These are phyloP conservation scores for Magallana ariakensis DNA, from an alignment of 1,140 invertebrate species.

Conservation along the genomic window DNA sequence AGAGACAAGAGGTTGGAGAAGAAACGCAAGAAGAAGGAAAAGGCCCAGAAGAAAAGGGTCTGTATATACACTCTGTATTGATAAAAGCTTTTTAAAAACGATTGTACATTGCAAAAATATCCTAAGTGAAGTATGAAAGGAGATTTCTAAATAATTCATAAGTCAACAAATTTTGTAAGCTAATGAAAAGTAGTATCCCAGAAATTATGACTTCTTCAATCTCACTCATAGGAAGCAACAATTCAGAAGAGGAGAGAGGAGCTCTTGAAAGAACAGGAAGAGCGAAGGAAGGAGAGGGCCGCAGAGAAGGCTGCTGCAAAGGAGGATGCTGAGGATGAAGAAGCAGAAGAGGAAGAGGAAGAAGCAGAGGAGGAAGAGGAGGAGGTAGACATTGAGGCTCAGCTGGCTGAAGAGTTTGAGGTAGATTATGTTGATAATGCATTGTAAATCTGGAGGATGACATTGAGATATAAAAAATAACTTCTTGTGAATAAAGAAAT, in stretches of 20 bases:
- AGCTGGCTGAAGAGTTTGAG: conserved; percentile 79
- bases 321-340: conserved; percentile 68
- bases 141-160: background rate
- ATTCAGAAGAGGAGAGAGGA: conserved; percentile 74
- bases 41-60: conserved; percentile 76
- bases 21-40: conserved; percentile 75
- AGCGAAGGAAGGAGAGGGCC: conserved; percentile 65
- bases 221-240: conserved; percentile 60
- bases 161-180: background rate
- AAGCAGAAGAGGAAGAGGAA: conserved; percentile 72
- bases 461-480: no score
- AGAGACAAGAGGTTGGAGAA: conserved; percentile 74
- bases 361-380: conserved; percentile 77
- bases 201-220: background rate
- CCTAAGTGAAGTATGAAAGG: no score
- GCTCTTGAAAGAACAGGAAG: conserved; percentile 69
- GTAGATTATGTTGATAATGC: conserved; percentile 55
- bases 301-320: conserved; percentile 58
- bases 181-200: background rate
- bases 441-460: no score
- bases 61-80: background rate
- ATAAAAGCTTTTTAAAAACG: no score
- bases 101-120: no score
- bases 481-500: no score
- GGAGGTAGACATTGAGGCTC: conserved; percentile 77